Percentiles rank a stretch among this genome's conserved stretches.
Evolutionary conservation across 2,797 vertebrate genomes (phyloP).

Genomic region (Furcifer pardalis): DNA sequence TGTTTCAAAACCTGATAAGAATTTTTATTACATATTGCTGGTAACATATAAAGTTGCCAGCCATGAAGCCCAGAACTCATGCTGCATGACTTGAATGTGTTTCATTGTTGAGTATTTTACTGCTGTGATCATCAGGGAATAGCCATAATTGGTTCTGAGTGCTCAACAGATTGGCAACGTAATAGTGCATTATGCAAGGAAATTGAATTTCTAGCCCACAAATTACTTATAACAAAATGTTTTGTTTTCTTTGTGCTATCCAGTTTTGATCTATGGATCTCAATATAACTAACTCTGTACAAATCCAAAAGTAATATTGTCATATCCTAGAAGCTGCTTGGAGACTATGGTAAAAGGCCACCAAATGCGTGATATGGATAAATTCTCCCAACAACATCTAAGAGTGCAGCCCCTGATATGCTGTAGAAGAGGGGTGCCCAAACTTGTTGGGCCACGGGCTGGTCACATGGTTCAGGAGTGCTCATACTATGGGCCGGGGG

Average conservation of each 20-base stretch:
- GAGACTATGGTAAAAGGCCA: neutral
- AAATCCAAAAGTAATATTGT: neutral
- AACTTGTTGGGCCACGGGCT: too few species aligned
- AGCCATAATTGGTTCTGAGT: neutral
- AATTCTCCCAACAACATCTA: neutral
- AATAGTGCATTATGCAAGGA: neutral
- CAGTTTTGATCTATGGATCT: neutral
- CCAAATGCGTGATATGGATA: neutral
- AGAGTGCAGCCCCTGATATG: neutral
- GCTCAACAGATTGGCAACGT: neutral
- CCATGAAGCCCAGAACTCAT: constrained; percentile 12
- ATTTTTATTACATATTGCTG: constrained; percentile 56
- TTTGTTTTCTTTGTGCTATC: neutral
- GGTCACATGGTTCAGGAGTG: too few species aligned
- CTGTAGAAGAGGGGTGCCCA: too few species aligned
- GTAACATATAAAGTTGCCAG: constrained; percentile 39
- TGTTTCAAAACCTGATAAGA: constrained; percentile 67
- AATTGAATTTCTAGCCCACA: neutral
- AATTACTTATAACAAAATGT: neutral
- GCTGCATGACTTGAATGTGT: constrained; percentile 50
- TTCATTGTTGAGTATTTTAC: constrained; percentile 43
- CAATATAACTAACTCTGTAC: neutral
- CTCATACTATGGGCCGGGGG: too few species aligned
- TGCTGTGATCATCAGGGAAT: constrained; percentile 12
- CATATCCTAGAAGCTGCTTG: neutral